Evolutionary conservation across 2,888 invertebrate genomes (phyloP).

Genomic region (Azorinus chamasolen): DNA sequence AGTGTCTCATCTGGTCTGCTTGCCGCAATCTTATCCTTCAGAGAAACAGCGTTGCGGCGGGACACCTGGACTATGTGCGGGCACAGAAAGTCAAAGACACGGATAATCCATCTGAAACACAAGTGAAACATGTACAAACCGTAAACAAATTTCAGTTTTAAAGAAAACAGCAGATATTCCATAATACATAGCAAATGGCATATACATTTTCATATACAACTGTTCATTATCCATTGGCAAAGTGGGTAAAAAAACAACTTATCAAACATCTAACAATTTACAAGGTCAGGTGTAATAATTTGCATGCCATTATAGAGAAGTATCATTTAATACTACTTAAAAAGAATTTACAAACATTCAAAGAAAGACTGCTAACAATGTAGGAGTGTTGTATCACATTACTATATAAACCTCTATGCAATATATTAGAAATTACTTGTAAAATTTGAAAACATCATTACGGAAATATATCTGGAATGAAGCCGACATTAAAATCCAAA

Average conservation of each 20-base stretch:
- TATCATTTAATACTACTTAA: too few relatives aligned
- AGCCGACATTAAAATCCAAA: neutral
- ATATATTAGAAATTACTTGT: slow-evolving; percentile 2
- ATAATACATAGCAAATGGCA: neutral
- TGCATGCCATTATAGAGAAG: too few relatives aligned
- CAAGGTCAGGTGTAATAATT: too few relatives aligned
- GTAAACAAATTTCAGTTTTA: neutral
- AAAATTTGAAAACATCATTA: slow-evolving; percentile 6
- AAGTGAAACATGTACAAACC: neutral
- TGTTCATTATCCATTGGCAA: too few relatives aligned
- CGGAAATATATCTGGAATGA: neutral
- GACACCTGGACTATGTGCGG: slow-evolving; percentile 1
- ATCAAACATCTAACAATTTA: neutral
- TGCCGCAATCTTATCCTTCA: neutral
- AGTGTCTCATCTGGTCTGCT: slow-evolving; percentile 4
- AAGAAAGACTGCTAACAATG: neutral
- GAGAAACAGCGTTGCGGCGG: slow-evolving; percentile 9
- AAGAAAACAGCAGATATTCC: neutral
- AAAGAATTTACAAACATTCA: neutral
- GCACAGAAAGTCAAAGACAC: slow-evolving; percentile 4
- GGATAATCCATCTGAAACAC: slow-evolving; percentile 5
- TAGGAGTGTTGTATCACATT: neutral
- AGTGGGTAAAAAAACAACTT: too few relatives aligned
- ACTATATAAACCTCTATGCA: slow-evolving; percentile 1
- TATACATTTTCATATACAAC: neutral